A percentile compares a stretch with the other conserved stretches of the same genome.
These are phyloP conservation scores for Phengaris alcon DNA, from an alignment of 2,888 invertebrate genomes.

Conservation along the genomic window DNA sequence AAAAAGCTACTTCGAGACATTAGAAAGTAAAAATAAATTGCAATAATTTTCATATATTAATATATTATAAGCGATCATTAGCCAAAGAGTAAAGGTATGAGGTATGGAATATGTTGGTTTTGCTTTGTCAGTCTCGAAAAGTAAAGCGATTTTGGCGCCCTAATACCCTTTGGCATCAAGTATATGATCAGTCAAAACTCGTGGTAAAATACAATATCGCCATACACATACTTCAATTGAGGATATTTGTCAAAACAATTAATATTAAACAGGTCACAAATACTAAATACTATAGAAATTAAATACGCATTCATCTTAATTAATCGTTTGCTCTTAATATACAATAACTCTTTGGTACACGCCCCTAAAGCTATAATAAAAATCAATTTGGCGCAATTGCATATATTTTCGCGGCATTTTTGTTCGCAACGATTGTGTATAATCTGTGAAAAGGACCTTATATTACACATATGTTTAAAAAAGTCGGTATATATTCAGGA, in stretches of 20 bases:
- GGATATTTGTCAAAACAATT: conserved; percentile 65
- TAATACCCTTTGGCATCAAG: background rate
- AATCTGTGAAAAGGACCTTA: conserved; percentile 23
- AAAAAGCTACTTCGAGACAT: conserved; percentile 50
- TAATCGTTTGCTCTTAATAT: conserved; percentile 69
- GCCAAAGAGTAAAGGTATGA: background rate
- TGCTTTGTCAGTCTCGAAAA: background rate
- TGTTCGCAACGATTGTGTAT: conserved; percentile 3
- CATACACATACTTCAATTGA: conserved; percentile 47
- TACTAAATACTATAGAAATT: conserved; percentile 68
- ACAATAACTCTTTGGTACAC: conserved; percentile 78
- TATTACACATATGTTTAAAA: conserved; percentile 25
- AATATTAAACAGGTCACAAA: conserved; percentile 64
- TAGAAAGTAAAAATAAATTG: conserved; percentile 37
- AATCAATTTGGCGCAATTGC: conserved; percentile 63
- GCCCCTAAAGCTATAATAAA: conserved; percentile 72
- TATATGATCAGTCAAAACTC: conserved; percentile 41
- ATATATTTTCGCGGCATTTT: conserved; percentile 41
- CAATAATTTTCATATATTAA: conserved; percentile 31
- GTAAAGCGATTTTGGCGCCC: background rate
- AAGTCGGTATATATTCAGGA: conserved; percentile 20
- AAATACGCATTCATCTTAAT: conserved; percentile 62
- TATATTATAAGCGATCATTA: background rate
- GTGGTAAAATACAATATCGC: conserved; percentile 44
- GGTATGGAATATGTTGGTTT: background rate